Percentiles rank a stretch among this genome's conserved stretches.
Conservation (phyloP, 2,797 vertebrate species). For the Pogoniulus pusillus region DNA sequence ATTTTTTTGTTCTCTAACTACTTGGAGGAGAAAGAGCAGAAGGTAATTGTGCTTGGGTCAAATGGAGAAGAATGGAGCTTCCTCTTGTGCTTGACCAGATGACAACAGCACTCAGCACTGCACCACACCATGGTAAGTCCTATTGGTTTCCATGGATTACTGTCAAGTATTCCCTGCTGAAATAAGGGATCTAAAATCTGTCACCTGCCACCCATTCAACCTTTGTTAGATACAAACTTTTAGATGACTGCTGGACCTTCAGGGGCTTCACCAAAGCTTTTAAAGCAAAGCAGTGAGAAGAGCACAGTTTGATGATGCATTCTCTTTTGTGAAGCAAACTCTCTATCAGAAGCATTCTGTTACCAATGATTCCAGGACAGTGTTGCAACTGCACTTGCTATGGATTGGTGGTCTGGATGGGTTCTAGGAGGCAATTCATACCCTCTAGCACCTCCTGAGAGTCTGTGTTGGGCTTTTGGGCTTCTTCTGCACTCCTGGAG, state of each 20-base stretch:
- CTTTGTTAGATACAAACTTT: background rate
- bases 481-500: background rate
- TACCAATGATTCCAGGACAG: too few species aligned
- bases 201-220: background rate
- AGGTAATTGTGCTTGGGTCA: background rate
- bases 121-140: background rate
- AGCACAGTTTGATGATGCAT: background rate
- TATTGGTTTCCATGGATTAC: background rate
- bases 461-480: background rate
- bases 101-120: background rate
- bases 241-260: background rate
- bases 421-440: rapidly evolving
- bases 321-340: background rate
- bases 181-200: background rate
- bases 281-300: background rate
- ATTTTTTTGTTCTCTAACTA: background rate
- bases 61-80: background rate
- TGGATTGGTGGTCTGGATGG: background rate
- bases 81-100: background rate
- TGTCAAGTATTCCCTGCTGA: background rate
- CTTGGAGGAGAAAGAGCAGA: background rate
- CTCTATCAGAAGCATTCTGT: background rate
- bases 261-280: background rate
- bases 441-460: background rate
- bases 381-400: background rate